Evolutionary conservation across 92 coral and sea anemone species (phyloP).

Genomic region (Palythoa heliodiscus): DNA sequence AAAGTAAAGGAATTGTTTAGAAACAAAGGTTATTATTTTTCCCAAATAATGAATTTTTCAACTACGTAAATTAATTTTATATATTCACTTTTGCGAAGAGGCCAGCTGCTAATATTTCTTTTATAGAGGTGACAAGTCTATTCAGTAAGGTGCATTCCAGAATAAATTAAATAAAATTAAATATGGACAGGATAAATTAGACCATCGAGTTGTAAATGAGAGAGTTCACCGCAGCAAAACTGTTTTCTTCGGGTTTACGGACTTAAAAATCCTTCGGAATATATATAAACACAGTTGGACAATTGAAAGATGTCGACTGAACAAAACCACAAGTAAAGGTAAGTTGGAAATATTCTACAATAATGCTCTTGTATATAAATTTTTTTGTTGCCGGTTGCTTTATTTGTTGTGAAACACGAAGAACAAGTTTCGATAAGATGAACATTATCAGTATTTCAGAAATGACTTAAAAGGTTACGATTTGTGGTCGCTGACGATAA

Average conservation of each 20-base stretch:
- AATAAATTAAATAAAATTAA: conserved; percentile 11
- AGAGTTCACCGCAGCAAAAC: background rate
- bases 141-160: conserved; percentile 44
- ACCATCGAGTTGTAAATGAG: conserved; percentile 2
- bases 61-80: background rate
- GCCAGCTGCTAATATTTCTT: conserved; percentile 19
- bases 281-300: background rate
- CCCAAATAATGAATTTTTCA: background rate
- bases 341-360: background rate
- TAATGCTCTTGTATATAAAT: background rate
- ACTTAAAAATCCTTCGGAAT: background rate
- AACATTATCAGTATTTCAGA: background rate
- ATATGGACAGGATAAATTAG: conserved; percentile 25
- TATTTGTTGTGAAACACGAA: conserved; percentile 11
- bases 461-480: background rate
- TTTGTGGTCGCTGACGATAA: no score
- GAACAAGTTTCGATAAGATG: background rate
- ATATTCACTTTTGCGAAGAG: background rate
- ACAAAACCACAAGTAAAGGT: conserved; percentile 1
- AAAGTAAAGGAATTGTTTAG: background rate
- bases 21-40: background rate
- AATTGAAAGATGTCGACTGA: background rate
- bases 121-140: background rate
- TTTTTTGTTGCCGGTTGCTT: background rate
- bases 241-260: background rate